Evolutionary conservation across 2,888 invertebrate genomes (phyloP).

Genomic region (Tetrapedia diversipes): DNA sequence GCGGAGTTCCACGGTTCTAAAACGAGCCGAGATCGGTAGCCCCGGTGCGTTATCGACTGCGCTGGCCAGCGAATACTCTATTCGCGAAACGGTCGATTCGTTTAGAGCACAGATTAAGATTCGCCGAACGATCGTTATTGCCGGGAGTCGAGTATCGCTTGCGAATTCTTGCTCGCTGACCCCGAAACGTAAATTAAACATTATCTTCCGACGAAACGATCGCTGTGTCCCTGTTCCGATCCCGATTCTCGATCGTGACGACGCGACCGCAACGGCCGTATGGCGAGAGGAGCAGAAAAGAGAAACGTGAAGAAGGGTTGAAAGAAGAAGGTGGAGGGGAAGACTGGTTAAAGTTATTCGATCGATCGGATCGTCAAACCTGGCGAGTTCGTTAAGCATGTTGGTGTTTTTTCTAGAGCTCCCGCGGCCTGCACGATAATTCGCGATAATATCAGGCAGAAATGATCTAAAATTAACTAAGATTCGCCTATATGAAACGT

Average conservation of each 20-base stretch:
- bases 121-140: conserved; percentile 50
- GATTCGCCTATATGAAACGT: too few relatives aligned
- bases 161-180: conserved; percentile 56
- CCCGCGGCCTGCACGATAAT: not conserved
- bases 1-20: too few relatives aligned
- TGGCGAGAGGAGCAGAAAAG: too few relatives aligned
- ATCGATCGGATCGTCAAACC: conserved; percentile 43
- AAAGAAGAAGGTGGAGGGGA: not conserved
- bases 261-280: too few relatives aligned
- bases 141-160: conserved; percentile 33
- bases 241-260: conserved; percentile 3
- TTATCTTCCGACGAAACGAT: conserved; percentile 43
- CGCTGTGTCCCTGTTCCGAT: conserved; percentile 25
- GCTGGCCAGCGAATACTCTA: conserved; percentile 11
- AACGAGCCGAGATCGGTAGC: too few relatives aligned
- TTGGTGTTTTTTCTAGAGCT: not conserved
- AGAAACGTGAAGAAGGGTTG: too few relatives aligned
- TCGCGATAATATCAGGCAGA: conserved; percentile 12
- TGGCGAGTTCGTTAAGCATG: conserved; percentile 31
- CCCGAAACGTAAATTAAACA: conserved; percentile 61
- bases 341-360: conserved; percentile 36
- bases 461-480: too few relatives aligned
- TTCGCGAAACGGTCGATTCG: conserved; percentile 21
- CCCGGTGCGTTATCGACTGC: not conserved
- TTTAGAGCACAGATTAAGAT: conserved; percentile 49